Evolutionary conservation across 2,888 invertebrate genomes (phyloP), one percentile per base, ranked within the genome.

Genomic region (Zele albiditarsus): DNA sequence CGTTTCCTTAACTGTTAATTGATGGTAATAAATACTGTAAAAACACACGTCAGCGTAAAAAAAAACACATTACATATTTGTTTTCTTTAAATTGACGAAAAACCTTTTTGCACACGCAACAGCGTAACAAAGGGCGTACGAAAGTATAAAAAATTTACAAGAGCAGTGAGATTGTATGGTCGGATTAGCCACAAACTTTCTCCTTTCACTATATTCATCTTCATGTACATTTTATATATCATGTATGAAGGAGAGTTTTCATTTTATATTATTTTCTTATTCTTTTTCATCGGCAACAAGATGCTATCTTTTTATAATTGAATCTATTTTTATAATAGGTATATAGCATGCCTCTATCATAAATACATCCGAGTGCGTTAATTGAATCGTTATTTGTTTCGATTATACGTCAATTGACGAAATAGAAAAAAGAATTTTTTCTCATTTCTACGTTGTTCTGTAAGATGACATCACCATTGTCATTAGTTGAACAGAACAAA

Each of bases 1-100:
- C 33, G 57, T 14, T 27, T 0, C n/a, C 68, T 69, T 69, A 69
- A 69, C n/a, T 65, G 8, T 58, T 71, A 28, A 57, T 68, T 65
- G 42, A 65, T 74, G 70, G 70, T 71, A 74, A 70, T 74, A 71
- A 74, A 74, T 74, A 74, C 74, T 70, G 70, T 74, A 70, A 70
- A 71, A 70, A 74, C 70, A 69, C 68, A 69, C 20, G 53, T 27
- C 42, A 67, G 46, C 53, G 33, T 70, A 65, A 72, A 66, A 70
- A 69, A 69, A 69, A 28, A 4, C n/a, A 20, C 14, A 67, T 25
- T 27, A 28, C 4, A 31, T 57, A 12, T 66, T 66, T 66, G 46
- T 42, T 23, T 42, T 60, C 16, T 28, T 31, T 27, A 53, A 53
- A 28, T 60, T 28, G 27, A 60, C 67, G 46, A 67, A 67, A 67